Percentiles rank a stretch among this genome's conserved stretches.
phyloP scores from a whole-genome alignment of 2,888 invertebrate genomes.

The Isoperla grammatica region DNA sequence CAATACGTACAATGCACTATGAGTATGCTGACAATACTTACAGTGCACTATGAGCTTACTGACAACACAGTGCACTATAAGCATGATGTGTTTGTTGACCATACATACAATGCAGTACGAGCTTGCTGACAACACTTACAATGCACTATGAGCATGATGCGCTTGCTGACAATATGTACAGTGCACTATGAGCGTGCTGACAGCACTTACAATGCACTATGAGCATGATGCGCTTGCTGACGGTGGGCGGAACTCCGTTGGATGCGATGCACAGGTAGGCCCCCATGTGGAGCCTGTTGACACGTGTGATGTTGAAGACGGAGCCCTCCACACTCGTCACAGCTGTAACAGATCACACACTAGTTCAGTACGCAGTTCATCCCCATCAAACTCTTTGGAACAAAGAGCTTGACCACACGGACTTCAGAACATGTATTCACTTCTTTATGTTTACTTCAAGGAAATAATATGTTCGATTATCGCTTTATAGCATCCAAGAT shows the following conservation, averaged over 20 bases:
- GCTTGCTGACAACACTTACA: conserved; percentile 39
- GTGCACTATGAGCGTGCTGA: too few species aligned
- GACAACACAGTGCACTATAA: conserved; percentile 6
- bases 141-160: conserved; percentile 80
- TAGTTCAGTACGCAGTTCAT: neutral
- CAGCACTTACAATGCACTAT: too few species aligned
- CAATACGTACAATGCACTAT: too few species aligned
- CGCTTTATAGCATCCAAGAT: too few species aligned
- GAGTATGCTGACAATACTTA: neutral
- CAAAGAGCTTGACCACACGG: too few species aligned
- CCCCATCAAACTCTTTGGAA: too few species aligned
- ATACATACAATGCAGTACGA: conserved; percentile 79
- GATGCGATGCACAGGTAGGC: conserved; percentile 71
- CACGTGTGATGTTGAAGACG: conserved; percentile 57
- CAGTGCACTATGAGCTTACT: too few species aligned
- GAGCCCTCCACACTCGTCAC: conserved; percentile 61
- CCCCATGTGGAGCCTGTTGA: conserved; percentile 70
- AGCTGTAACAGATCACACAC: conserved; percentile 39
- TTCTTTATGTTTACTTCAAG: too few species aligned
- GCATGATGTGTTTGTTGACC: neutral
- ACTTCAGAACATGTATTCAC: too few species aligned
- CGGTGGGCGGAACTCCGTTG: conserved; percentile 81
- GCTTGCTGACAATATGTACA: neutral
- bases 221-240: conserved; percentile 83
- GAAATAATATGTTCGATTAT: too few species aligned